Evolutionary conservation across 2,113 vertebrate genomes (phyloP), one percentile per base, ranked within the genome.

Genomic region (Microtus oregoni): DNA sequence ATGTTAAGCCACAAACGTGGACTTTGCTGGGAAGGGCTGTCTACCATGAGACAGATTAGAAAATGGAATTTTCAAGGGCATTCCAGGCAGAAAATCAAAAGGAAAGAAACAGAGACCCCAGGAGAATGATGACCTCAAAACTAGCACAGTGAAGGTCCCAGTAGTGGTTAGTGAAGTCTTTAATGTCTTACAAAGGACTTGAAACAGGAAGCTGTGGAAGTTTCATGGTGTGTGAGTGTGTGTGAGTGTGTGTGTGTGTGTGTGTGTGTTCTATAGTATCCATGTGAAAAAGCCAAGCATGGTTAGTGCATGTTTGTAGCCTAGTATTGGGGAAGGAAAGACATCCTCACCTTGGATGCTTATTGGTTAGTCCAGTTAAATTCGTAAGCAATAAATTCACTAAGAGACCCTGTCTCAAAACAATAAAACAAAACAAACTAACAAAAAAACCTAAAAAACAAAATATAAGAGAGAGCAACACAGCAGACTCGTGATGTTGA

Each of bases 91-190:
- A 76, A 55, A 35, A 79, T 63, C 9, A 28, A 35, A n/a, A 41
- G 58, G 50, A 58, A 75, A 94, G 38, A 6, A 41, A 28, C 7
- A n/a, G 41, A 52, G 24, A 17, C 7, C 55, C 35, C 38, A 13
- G 67, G 15, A 93, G 41, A 86, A 22, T 1, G 24, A 3, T 50
- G 47, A 47, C 78, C 17, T 70, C 85, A 4, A 15, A 2, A 9
- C 1, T 75, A n/a, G 65, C 30, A 47, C 61, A 72, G 85, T 22
- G 5, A 38, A 58, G 41, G 11, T 67, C 65, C 41, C 1, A 11
- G 6, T 30, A 30, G 19, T 35, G 24, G 22, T 17, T 6, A 15
- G 9, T 0, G 5, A 2, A 20, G 0, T n/a, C 47, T 41, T 22
- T 11, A 70, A 61, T 35, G 15, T 19, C 28, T 41, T 87, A 13